Conservation (phyloP, 2,888 invertebrate genomes). For the Eubasilissa splendida region DNA sequence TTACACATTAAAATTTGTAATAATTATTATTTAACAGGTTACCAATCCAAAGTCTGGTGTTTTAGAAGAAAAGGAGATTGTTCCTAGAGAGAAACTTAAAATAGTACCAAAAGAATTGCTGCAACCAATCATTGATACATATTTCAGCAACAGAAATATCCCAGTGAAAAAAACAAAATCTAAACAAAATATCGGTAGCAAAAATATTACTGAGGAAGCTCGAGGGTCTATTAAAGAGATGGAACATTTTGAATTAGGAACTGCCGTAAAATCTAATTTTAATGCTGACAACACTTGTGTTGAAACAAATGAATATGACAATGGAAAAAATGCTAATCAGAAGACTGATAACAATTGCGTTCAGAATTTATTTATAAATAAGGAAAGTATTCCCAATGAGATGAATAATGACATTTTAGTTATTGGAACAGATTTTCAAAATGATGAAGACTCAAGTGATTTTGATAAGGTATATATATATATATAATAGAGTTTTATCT, state of each 20-base stretch:
- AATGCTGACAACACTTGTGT: constrained; percentile 7
- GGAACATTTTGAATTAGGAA: background rate
- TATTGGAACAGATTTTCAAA: constrained; percentile 7
- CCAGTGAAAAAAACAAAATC: background rate
- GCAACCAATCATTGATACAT: constrained; percentile 46
- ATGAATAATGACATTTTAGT: constrained; percentile 6
- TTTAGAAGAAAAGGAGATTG: constrained; percentile 55
- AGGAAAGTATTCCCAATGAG: background rate
- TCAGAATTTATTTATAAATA: background rate
- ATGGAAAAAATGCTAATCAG: constrained; percentile 1
- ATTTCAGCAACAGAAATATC: constrained; percentile 38
- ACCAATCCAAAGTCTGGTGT: constrained; percentile 53
- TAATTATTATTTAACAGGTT: constrained; percentile 44
- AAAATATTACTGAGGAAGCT: background rate
- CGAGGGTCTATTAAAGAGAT: no score
- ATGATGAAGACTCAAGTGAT: constrained; percentile 32
- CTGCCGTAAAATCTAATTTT: constrained; percentile 3
- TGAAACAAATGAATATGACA: background rate
- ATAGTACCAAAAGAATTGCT: constrained; percentile 54
- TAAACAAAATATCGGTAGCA: background rate
- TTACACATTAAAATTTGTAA: constrained; percentile 3
- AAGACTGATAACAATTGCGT: background rate
- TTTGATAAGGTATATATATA: constrained; percentile 24
- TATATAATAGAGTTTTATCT: no score
- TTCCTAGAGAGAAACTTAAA: constrained; percentile 52